Evolutionary conservation across 2,797 vertebrate species (phyloP).

Genomic region (Mallotus villosus): DNA sequence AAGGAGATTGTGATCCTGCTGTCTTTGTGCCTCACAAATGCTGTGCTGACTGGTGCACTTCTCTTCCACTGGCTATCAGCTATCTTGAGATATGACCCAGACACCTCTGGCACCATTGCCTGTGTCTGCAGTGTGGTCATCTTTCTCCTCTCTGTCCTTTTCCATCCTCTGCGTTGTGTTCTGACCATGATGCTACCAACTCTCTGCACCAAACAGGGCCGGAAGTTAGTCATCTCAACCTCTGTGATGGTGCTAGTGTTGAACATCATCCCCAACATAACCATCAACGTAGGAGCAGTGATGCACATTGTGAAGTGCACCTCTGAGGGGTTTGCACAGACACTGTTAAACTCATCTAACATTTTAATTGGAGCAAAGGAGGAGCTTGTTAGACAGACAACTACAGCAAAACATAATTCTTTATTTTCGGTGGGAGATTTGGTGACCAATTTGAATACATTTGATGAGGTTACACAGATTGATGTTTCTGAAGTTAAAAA

Average conservation of each 20-base stretch:
- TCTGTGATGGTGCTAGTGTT: conserved; percentile 78
- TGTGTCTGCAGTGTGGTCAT: conserved; percentile 66
- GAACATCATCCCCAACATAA: conserved; percentile 82
- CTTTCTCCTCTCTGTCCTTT: conserved; percentile 73
- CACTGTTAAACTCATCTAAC: conserved; percentile 81
- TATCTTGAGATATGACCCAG: conserved; percentile 71
- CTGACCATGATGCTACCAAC: conserved; percentile 85
- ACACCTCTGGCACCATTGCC: conserved; percentile 44
- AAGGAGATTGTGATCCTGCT: conserved; percentile 75
- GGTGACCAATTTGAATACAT: conserved; percentile 57
- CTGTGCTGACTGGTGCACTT: conserved; percentile 66
- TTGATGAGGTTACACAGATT: conserved; percentile 70
- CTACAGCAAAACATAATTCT: conserved; percentile 24
- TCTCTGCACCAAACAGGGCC: conserved; percentile 83
- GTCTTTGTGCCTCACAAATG: conserved; percentile 74
- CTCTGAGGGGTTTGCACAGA: conserved; percentile 81
- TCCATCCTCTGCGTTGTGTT: conserved; percentile 87
- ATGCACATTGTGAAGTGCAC: conserved; percentile 83
- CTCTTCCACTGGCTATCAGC: conserved; percentile 80
- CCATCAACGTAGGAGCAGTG: conserved; percentile 74
- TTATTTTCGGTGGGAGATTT: conserved; percentile 29
- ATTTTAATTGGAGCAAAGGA: conserved; percentile 65
- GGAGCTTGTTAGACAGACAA: conserved; percentile 65
- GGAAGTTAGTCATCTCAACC: conserved; percentile 81
- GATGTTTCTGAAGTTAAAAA: conserved; percentile 72